phyloP scores from a whole-genome alignment of 2,888 invertebrate species.

The Ectemnius continuus region DNA sequence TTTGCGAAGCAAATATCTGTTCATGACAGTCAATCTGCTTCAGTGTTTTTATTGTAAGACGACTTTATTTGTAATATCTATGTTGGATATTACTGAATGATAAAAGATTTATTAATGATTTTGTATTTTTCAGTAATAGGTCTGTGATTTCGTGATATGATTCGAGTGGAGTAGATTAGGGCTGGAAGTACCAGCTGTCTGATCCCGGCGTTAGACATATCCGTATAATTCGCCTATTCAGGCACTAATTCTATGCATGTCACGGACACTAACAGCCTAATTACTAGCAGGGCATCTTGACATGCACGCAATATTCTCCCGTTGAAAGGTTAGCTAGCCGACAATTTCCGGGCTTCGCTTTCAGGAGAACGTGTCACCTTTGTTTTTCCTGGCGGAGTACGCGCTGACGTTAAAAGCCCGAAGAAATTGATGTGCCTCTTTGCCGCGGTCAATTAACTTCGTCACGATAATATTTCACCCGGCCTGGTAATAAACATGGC shows the following conservation, averaged over 20 bases:
- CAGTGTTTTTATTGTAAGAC: no score
- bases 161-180: constrained; percentile 15
- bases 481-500: no score
- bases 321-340: constrained; percentile 22
- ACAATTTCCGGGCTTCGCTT: constrained; percentile 41
- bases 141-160: constrained; percentile 6
- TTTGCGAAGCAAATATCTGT: no score
- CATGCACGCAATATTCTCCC: constrained; percentile 41
- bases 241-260: constrained; percentile 62
- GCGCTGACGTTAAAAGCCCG: constrained; percentile 29
- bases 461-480: no score
- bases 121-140: no score
- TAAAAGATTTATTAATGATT: no score
- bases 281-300: constrained; percentile 58
- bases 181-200: constrained; percentile 31
- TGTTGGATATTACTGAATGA: no score
- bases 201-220: constrained; percentile 47
- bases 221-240: constrained; percentile 59
- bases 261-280: constrained; percentile 62
- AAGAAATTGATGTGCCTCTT: constrained; percentile 24
- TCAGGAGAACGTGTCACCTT: constrained; percentile 8
- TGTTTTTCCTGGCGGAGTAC: constrained; percentile 11
- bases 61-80: no score
- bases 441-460: background rate
- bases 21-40: no score